Base-by-base conservation (phyloP, 2,113 vertebrate genomes). In the Otocyon megalotis region DNA sequence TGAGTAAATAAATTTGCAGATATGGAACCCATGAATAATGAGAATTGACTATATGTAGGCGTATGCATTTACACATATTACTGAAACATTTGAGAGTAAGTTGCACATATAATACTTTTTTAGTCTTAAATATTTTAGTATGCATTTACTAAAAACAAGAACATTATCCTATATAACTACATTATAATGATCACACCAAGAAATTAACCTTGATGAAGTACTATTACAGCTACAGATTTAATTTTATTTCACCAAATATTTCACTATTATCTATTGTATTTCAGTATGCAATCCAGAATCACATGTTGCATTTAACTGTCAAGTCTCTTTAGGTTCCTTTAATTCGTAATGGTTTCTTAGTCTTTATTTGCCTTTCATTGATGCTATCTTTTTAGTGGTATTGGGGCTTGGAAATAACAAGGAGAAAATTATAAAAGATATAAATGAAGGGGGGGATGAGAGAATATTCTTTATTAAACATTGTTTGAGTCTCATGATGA, bases 401-500 rank as follows among this genome's bases (percentile, higher is more conserved):
- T 72, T 32, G 74, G 15, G 15, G 26, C 16, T 62, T 80, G 22
- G 43, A 84, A 86, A 43, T 65, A 96, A 54, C 3, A 43, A 65
- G 26, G 50, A 87, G 43, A 94, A 89, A 97, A 91, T 16, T 84
- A 4, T 90, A 90, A 80, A 81, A 76, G 30, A 94, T 87, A 76
- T 24, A 79, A 92, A 65, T 30, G 26, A 54, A 93, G 32, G 1
- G 12, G 3, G 15, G 48, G 43, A n/a, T 17, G 28, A 58, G 17
- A 91, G 10, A 69, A 62, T 88, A 58, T 63, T 95, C 6, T 48
- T 80, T 71, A 92, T 53, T 87, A 88, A 69, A 54, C 14, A 77
- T 43, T 71, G 69, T 30, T 94, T 26, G 2, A 56, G 69, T 88
- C 8, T 79, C 22, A 12, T 50, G 28, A 92, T 32, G 62, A 84